Evolutionary conservation across 2,888 invertebrate species (phyloP).

Genomic region (Rotaria magnacalcarata): DNA sequence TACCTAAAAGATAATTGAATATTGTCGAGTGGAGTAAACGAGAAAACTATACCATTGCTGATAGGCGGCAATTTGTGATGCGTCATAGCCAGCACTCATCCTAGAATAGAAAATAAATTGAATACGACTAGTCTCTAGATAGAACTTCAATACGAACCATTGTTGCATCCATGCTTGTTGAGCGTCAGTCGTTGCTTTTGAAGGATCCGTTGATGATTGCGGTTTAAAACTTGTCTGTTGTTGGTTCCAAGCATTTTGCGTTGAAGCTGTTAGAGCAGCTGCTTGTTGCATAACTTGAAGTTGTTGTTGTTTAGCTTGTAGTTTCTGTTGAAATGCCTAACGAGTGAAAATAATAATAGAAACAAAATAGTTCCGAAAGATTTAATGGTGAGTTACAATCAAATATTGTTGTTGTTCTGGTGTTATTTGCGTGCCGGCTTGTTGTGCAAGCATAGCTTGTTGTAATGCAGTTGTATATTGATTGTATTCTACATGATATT

Average conservation of each 20-base stretch:
- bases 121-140: too few relatives aligned
- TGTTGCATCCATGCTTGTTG: conserved; percentile 24
- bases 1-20: not conserved
- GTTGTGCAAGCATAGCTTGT: conserved; percentile 5
- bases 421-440: not conserved
- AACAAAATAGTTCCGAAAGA: not conserved
- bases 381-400: not conserved
- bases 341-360: not conserved
- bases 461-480: conserved; percentile 30
- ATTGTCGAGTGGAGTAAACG: too few relatives aligned
- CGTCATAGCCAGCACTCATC: not conserved
- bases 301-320: conserved; percentile 26
- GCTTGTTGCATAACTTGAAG: conserved; percentile 1
- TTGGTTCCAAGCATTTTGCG: conserved; percentile 26
- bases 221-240: not conserved
- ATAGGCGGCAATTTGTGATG: not conserved
- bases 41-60: not conserved
- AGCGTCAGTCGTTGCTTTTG: not conserved
- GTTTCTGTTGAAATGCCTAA: conserved; percentile 12
- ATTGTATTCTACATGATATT: conserved; percentile 14
- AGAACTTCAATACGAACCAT: not conserved
- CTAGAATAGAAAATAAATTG: not conserved
- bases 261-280: not conserved
- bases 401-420: conserved; percentile 18
- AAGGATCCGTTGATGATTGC: not conserved